Percentiles rank a stretch among this genome's conserved stretches.
phyloP scores from a whole-genome alignment of 2,797 vertebrate genomes.

The Acanthurus tractus region DNA sequence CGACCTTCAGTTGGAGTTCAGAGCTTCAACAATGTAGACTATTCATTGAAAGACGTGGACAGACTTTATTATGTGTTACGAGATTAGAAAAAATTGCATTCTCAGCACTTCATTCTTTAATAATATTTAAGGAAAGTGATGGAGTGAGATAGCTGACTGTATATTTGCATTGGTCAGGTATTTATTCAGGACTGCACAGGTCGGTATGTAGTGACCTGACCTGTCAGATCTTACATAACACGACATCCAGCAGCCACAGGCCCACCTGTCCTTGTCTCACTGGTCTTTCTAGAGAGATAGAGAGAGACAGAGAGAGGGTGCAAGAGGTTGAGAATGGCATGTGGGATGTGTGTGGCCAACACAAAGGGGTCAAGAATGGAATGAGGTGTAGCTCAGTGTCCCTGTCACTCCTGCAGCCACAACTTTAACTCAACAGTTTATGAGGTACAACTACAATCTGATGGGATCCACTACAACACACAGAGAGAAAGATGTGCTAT shows the following conservation, averaged over 20 bases:
- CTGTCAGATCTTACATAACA: constrained; percentile 20
- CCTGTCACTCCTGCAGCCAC: constrained; percentile 47
- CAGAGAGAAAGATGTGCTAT: neutral
- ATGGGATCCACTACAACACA: neutral
- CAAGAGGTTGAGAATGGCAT: constrained; percentile 77
- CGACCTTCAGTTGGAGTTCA: constrained; percentile 23
- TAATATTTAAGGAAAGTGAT: neutral
- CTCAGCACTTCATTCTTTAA: no score
- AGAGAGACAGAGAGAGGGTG: constrained; percentile 31
- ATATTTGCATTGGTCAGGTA: neutral
- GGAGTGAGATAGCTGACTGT: neutral
- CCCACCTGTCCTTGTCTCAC: constrained; percentile 70
- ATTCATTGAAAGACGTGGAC: constrained; percentile 11
- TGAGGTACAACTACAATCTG: neutral
- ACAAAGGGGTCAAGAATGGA: constrained; percentile 76
- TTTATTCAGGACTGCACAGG: constrained; percentile 4
- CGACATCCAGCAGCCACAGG: constrained; percentile 28
- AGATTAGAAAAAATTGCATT: no score
- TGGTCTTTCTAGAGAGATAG: constrained; percentile 56
- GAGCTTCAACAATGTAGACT: constrained; percentile 23
- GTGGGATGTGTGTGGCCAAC: constrained; percentile 68
- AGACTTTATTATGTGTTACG: neutral
- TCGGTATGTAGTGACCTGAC: constrained; percentile 15
- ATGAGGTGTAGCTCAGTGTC: constrained; percentile 69
- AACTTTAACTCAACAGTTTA: neutral